Evolutionary conservation across 2,888 invertebrate species (phyloP), one percentile per base, ranked within the genome.

Genomic region (Tipula unca): DNA sequence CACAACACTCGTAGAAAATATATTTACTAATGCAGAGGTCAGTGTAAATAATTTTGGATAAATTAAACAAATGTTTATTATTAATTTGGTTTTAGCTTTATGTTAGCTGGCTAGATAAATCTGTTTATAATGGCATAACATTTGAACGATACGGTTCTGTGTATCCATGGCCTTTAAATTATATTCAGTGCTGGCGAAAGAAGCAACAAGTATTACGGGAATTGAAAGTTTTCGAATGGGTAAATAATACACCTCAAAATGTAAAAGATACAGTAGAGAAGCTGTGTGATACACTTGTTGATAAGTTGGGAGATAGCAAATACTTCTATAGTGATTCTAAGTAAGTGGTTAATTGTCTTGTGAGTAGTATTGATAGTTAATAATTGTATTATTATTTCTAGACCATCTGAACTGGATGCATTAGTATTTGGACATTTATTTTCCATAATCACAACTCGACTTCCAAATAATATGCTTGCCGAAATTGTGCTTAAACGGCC

Each of bases 351-450:
- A 86, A 8, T 82, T 48, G 10, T n/a, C 14, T 32, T 85, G 69
- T 8, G n/a, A 32, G 29, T 14, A 29, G 48, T 85, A 54, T 20
- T 42, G 32, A n/a, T 54, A n/a, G 3, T 32, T 2, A 4, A 32
- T 6, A 32, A 32, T 32, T 83, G n/a, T n/a, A n/a, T n/a, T n/a
- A n/a, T n/a, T 42, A 48, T 85, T 91, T 92, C 88, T 92, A 96
- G 96, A 85, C 98, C 98, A 0, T 98, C 98, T 36, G 99, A 99
- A 91, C 92, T 99, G 87, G 99, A 99, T 91, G 99, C 99, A 1
- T 91, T 99, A 42, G 96, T 98, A 0, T 99, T 98, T 92, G 99
- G 99, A 0, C 99, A 99, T 91, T 93, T 99, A n/a, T 99, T 96
- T 91, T 96, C 97, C 0, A 95, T 99, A 87, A 92, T 99, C 86